Evolutionary conservation across 2,113 vertebrate genomes (phyloP).

Genomic region (Apus apus): DNA sequence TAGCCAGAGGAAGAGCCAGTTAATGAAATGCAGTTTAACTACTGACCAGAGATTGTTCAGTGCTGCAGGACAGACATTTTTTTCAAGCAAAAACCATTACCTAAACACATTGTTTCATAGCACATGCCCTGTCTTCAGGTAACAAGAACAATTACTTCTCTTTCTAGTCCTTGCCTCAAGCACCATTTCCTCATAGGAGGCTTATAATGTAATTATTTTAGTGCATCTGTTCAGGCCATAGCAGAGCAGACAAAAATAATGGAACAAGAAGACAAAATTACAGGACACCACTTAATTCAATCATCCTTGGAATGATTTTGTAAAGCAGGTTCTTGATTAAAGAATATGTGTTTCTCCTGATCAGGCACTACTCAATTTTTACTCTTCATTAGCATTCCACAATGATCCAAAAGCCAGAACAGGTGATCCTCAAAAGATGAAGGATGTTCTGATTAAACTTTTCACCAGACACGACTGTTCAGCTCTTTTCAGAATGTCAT

Average conservation of each 20-base stretch:
- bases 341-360: background rate
- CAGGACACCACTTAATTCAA: constrained; percentile 35
- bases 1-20: background rate
- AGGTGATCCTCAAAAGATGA: background rate
- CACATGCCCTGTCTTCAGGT: background rate
- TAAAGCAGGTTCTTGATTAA: background rate
- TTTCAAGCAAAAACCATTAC: background rate
- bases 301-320: constrained; percentile 15
- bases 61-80: background rate
- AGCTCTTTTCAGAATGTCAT: background rate
- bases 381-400: background rate
- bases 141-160: constrained; percentile 7
- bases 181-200: background rate
- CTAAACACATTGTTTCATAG: background rate
- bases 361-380: background rate
- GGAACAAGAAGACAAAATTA: constrained; percentile 23
- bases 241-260: constrained; percentile 29
- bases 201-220: constrained; percentile 15
- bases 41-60: background rate
- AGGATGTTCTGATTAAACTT: background rate
- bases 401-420: background rate
- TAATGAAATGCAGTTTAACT: constrained; percentile 28
- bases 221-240: constrained; percentile 21
- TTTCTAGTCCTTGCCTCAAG: background rate
- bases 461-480: background rate